Base-by-base conservation (phyloP, 2,113 vertebrate genomes). In the Semnornis frantzii region DNA sequence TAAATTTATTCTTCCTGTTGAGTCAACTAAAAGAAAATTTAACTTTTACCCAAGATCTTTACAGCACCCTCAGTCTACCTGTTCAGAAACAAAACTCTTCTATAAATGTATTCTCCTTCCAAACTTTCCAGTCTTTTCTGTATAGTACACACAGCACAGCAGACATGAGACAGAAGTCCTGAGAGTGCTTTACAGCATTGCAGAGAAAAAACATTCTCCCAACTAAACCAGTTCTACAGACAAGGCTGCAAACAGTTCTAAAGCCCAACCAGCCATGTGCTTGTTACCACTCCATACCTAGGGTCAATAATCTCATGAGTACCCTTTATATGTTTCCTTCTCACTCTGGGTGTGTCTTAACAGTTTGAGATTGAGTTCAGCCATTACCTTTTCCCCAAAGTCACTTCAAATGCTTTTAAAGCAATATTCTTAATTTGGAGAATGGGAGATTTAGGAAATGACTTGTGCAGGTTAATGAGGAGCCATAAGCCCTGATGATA, bases 291-390 rank as follows among this genome's bases (percentile, higher is more conserved):
- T 25, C 28, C 28, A 31, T 6, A 52, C 18, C 17, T 10, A 15
- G 37, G 9, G 15, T 34, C 62, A 85, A 21, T 15, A 50, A 75
- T 17, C 30, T 30, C 50, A 15, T 2, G 3, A 42, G n/a, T 4
- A n/a, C 11, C 65, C 21, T 62, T 73, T 42, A 50, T 11, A 24
- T 9, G 18, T 25, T 10, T 76, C 59, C 48, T 80, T 68, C 15
- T 37, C 25, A 19, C 21, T n/a, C 20, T 3, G 2, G 2, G 4
- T 17, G 11, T 8, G 27, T 68, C 82, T 50, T 15, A 50, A 30
- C 54, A 8, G 4, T 4, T 8, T 52, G 27, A 24, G 28, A 81
- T 54, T 0, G 0, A 74, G 21, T 62, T 59, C 24, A 48, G 5
- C 28, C 16, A 19, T 20, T 58, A 30, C 64, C 27, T n/a, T 21